phyloP scores from a whole-genome alignment of 2,888 invertebrate species.

The Lepas anatifera region DNA sequence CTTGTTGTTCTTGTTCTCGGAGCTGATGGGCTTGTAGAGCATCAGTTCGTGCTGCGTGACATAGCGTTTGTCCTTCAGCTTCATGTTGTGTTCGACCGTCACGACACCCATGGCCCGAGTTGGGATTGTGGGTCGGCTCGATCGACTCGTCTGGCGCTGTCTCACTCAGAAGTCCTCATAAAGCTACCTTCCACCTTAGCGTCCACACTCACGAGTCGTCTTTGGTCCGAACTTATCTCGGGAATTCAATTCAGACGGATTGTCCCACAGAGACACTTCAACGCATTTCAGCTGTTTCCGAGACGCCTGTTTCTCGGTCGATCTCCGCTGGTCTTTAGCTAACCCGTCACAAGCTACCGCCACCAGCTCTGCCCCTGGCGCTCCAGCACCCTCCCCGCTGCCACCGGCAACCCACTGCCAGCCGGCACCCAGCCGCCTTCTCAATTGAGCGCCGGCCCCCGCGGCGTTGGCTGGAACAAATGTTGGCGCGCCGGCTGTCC shows the following conservation, averaged over 20 bases:
- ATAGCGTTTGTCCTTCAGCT: conserved; percentile 2
- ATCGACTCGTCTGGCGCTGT: background rate
- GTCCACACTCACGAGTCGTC: too few relatives aligned
- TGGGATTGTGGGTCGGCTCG: background rate
- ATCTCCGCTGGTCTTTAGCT: too few relatives aligned
- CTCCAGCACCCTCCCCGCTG: background rate
- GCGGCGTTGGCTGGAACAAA: background rate
- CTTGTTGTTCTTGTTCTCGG: background rate
- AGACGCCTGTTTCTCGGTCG: too few relatives aligned
- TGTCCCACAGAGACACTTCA: too few relatives aligned
- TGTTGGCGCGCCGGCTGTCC: background rate
- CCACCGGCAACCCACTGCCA: background rate
- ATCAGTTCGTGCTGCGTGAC: background rate
- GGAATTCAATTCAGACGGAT: too few relatives aligned
- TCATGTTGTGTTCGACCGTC: conserved; percentile 8
- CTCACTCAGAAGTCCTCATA: background rate
- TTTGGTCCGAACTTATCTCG: too few relatives aligned
- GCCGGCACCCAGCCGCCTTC: background rate
- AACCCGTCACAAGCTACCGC: too few relatives aligned
- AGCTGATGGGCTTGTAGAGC: conserved; percentile 9
- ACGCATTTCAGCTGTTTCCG: too few relatives aligned
- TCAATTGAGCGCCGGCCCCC: background rate
- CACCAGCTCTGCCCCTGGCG: background rate
- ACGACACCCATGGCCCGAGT: background rate
- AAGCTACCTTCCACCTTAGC: background rate